A percentile compares a stretch with the other conserved stretches of the same genome.
phyloP scores from a whole-genome alignment of 2,113 vertebrate genomes.

The Misgurnus anguillicaudatus region DNA sequence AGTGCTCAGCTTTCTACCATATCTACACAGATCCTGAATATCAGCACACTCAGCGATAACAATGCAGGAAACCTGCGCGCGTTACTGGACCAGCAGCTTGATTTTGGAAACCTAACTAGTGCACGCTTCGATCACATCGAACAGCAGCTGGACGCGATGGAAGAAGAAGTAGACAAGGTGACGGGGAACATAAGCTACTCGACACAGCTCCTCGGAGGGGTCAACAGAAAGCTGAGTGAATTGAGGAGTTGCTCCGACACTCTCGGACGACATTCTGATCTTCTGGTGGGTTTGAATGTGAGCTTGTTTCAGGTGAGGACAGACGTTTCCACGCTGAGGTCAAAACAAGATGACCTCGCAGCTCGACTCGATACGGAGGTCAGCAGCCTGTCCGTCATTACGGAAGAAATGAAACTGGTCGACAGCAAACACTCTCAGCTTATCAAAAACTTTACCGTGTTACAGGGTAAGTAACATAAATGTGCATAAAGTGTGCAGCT shows the following conservation, averaged over 20 bases:
- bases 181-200: slow-evolving; percentile 93
- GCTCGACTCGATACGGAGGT: slow-evolving; percentile 90
- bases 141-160: slow-evolving; percentile 81
- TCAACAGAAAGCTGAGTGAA: slow-evolving; percentile 86
- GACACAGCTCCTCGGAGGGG: slow-evolving; percentile 86
- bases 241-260: slow-evolving; percentile 88
- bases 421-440: slow-evolving; percentile 95
- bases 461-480: slow-evolving; percentile 80
- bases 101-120: slow-evolving; percentile 83
- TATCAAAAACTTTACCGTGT: slow-evolving; percentile 95
- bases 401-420: slow-evolving; percentile 98
- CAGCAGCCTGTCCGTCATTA: slow-evolving; percentile 87
- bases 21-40: slow-evolving; percentile 85
- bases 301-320: slow-evolving; percentile 80
- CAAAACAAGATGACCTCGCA: slow-evolving; percentile 87
- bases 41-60: slow-evolving; percentile 81
- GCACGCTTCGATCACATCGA: slow-evolving; percentile 83
- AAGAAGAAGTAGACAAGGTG: slow-evolving; percentile 85
- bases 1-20: slow-evolving; percentile 83
- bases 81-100: slow-evolving; percentile 86
- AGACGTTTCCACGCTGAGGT: slow-evolving; percentile 79
- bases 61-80: slow-evolving; percentile 87
- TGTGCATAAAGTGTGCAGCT: too few species aligned
- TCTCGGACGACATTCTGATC: slow-evolving; percentile 86
- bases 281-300: slow-evolving; percentile 83